Conservation (phyloP, 1,140 invertebrate species). For the Heliothis virescens region DNA sequence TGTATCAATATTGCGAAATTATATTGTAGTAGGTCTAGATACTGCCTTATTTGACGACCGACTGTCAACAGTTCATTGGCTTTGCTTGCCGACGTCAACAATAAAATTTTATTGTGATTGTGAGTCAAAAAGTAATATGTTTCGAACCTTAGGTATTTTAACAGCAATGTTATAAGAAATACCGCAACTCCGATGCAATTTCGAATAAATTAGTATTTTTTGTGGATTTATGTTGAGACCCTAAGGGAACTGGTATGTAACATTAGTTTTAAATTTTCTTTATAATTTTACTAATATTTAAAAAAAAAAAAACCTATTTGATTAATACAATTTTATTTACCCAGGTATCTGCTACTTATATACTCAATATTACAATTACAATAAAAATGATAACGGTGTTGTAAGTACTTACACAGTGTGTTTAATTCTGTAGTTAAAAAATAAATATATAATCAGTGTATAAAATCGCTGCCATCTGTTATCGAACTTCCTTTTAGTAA, state of each 20-base stretch:
- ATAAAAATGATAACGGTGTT: slow-evolving; percentile 15
- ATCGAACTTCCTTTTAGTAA: no score
- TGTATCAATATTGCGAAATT: no score
- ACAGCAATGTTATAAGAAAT: not conserved
- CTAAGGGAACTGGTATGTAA: slow-evolving; percentile 13
- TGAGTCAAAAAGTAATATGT: no score
- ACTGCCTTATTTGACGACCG: no score
- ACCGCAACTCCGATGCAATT: not conserved
- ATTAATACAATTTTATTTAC: slow-evolving; percentile 38
- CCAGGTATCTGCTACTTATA: slow-evolving; percentile 26
- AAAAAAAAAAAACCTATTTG: not conserved
- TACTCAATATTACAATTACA: slow-evolving; percentile 5
- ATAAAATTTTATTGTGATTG: not conserved
- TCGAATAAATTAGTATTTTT: not conserved
- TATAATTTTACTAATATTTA: not conserved
- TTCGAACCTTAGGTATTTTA: no score
- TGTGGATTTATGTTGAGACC: not conserved
- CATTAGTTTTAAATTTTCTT: no score
- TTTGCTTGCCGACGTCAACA: slow-evolving; percentile 45
- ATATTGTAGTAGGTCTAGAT: no score
- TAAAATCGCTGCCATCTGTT: no score
- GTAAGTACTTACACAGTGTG: slow-evolving; percentile 13
- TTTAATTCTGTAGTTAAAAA: not conserved
- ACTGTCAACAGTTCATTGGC: slow-evolving; percentile 43
- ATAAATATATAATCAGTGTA: no score